Evolutionary conservation across 2,113 vertebrate genomes (phyloP).

Genomic region (Rhabdomys dilectus): DNA sequence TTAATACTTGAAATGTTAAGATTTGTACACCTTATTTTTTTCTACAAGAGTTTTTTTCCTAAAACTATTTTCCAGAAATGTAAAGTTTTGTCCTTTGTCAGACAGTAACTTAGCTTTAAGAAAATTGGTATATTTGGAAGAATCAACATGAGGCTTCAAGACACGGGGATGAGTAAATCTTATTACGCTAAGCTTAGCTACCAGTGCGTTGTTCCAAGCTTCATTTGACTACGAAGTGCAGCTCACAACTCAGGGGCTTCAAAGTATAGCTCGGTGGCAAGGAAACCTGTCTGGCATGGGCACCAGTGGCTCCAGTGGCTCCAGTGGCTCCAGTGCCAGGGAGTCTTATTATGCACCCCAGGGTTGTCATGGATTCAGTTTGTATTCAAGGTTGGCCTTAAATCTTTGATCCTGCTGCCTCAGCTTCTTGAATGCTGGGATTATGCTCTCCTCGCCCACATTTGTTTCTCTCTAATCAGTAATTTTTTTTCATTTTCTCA

Average conservation of each 20-base stretch:
- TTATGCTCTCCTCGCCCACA: background rate
- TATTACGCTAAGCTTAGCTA: background rate
- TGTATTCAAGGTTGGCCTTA: background rate
- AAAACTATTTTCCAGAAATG: constrained; percentile 30
- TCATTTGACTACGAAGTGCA: background rate
- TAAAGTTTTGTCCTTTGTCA: background rate
- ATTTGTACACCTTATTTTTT: background rate
- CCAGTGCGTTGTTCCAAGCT: background rate
- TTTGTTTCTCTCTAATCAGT: background rate
- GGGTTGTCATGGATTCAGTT: background rate
- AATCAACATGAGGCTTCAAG: background rate
- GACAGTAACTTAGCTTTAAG: constrained; percentile 22
- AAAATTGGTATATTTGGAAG: background rate
- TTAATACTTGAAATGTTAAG: background rate
- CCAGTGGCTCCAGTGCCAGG: no score
- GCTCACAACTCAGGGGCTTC: background rate
- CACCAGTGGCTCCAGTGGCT: background rate
- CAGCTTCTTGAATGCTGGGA: background rate
- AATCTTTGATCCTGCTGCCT: background rate
- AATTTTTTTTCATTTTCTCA: constrained; percentile 18
- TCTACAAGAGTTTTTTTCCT: constrained; percentile 9
- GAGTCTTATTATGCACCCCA: background rate
- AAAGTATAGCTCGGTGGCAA: background rate
- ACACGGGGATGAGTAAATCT: background rate
- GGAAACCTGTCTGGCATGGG: no score